These are phyloP conservation scores for Aphrophora alni DNA, from an alignment of 2,888 invertebrate genomes.

Conservation along the genomic window DNA sequence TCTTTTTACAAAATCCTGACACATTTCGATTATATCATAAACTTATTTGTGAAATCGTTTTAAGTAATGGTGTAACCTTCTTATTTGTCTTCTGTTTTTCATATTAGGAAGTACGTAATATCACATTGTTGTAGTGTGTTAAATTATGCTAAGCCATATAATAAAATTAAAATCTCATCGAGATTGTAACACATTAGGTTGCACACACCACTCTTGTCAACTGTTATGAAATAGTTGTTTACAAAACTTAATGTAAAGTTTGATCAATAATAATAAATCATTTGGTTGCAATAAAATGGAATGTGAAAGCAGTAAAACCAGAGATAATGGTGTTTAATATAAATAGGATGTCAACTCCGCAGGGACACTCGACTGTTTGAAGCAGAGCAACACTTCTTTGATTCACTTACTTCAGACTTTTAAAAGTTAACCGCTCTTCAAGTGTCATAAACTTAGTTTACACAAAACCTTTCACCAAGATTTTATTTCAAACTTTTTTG, in stretches of 20 bases:
- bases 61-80: no score
- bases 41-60: no score
- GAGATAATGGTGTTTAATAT: neutral
- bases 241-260: neutral
- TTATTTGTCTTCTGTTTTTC: no score
- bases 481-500: neutral
- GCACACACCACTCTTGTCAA: no score
- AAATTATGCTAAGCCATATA: no score
- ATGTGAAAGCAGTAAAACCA: neutral
- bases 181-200: no score
- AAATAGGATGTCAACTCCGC: neutral
- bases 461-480: neutral
- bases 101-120: no score
- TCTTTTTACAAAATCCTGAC: no score
- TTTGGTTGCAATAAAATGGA: neutral
- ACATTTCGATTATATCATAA: no score
- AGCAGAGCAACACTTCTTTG: neutral
- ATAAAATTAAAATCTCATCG: no score
- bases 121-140: no score
- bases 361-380: neutral
- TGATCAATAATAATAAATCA: neutral
- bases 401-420: neutral
- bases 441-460: slow-evolving; percentile 6
- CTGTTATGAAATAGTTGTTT: neutral
- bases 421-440: neutral